phyloP scores from a whole-genome alignment of 2,113 vertebrate genomes.

The Ictidomys tridecemlineatus region DNA sequence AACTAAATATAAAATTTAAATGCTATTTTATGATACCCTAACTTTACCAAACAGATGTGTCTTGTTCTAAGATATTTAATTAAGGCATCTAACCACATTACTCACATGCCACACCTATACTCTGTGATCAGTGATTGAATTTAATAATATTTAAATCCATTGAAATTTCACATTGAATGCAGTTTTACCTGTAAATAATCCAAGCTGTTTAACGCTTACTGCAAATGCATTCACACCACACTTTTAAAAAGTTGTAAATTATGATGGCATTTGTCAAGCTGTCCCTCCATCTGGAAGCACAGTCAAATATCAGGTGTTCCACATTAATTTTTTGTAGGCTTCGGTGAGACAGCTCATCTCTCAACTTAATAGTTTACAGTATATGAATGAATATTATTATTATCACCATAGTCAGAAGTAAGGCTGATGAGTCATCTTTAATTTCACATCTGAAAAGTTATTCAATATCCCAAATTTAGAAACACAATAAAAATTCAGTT shows the following conservation, averaged over 20 bases:
- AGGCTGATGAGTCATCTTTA: constrained; percentile 59
- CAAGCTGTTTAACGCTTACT: constrained; percentile 71
- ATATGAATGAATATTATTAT: constrained; percentile 52
- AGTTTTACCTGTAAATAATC: constrained; percentile 79
- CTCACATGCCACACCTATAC: constrained; percentile 48
- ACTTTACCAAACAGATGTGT: constrained; percentile 36
- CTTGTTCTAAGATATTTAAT: constrained; percentile 56
- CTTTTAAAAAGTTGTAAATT: constrained; percentile 77
- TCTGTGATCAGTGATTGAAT: constrained; percentile 62
- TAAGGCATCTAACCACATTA: constrained; percentile 46
- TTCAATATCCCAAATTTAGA: constrained; percentile 50
- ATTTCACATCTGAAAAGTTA: constrained; percentile 41
- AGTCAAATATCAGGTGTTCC: constrained; percentile 79
- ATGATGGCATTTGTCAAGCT: constrained; percentile 81
- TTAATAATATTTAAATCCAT: constrained; percentile 71
- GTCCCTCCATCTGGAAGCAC: constrained; percentile 79
- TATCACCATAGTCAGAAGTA: constrained; percentile 35
- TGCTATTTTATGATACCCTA: neutral
- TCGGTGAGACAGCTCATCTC: constrained; percentile 60
- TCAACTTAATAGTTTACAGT: constrained; percentile 52
- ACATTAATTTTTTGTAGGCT: constrained; percentile 72
- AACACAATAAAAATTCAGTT: constrained; percentile 58
- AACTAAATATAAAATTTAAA: constrained; percentile 55
- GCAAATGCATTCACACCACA: constrained; percentile 66
- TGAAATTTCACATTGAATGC: constrained; percentile 63